Base-by-base conservation (phyloP, 35 echinoderm and acorn worm genomes). In the Amphiura filiformis region DNA sequence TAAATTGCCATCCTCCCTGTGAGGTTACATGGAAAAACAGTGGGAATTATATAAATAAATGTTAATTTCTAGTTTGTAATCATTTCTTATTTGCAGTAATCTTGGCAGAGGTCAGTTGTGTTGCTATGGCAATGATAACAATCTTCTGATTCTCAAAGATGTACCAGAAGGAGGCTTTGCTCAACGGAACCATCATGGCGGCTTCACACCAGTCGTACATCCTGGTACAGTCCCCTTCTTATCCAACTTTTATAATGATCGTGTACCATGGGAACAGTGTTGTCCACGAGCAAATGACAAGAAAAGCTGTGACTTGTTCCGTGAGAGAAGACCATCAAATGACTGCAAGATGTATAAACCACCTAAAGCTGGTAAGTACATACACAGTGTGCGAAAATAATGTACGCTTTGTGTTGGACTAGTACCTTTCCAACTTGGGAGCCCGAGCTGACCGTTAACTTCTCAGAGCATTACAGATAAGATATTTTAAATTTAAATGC, bases 191-290 rank as follows among this genome's bases (percentile, higher is more conserved):
- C 90, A 92, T 38, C 89, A 92, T 57, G 56, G 77, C 13, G 96
- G 93, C 1, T 83, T 81, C 75, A 37, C 78, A 32, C 92, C 96
- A 0, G 33, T 83, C 22, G 65, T 77, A 22, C 15, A 49, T 17
- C 81, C 83, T 5, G 84, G 92, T 23, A 79, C 81, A 41, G 88
- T 98, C 12, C 96, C 96, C 4, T 97, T 89, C 75, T 79, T 97
- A 37, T 98, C 96, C 0, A 94, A 94, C 76, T 98, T 87, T 65
- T 70, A 92, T 0, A 35, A 82, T 15, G 92, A 94, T 75, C 64
- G 84, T 23, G 90, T 94, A 12, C 96, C 96, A 0, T 98, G 96
- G 96, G 90, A 91, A 65, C 84, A 94, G 38, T 98, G 96, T 79
- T 98, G 96, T 78, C 57, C 83, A 17, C 57, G 81, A 13, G 33